A percentile compares a stretch with the other conserved stretches of the same genome.
Evolutionary conservation across 2,888 invertebrate species (phyloP).

Genomic region (Osedax frankpressi): DNA sequence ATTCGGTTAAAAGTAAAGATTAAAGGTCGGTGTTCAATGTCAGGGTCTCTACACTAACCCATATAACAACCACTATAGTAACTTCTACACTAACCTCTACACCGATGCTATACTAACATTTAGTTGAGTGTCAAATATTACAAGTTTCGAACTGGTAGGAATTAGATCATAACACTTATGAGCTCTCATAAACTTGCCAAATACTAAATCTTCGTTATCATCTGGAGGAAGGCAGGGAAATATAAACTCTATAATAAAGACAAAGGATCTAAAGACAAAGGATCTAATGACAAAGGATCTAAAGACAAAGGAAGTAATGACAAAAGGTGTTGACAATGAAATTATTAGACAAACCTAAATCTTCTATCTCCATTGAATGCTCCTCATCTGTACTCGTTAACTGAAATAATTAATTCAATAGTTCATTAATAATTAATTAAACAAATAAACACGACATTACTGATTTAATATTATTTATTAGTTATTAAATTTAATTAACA

Average conservation of each 20-base stretch:
- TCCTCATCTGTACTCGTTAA: constrained; percentile 28
- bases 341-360: constrained; percentile 39
- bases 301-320: no score
- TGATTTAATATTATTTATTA: no score
- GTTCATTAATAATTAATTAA: no score
- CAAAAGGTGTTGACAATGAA: no score
- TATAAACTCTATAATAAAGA: no score
- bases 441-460: no score
- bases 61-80: neutral
- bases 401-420: constrained; percentile 22
- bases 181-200: constrained; percentile 97
- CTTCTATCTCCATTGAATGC: constrained; percentile 39
- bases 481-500: no score
- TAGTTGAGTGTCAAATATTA: constrained; percentile 95
- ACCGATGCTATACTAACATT: constrained; percentile 49
- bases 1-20: constrained; percentile 11
- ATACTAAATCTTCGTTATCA: constrained; percentile 91
- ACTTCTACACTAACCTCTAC: neutral
- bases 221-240: constrained; percentile 61
- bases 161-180: constrained; percentile 99
- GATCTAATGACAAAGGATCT: neutral
- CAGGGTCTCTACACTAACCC: neutral
- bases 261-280: neutral
- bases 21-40: neutral
- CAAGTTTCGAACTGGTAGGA: constrained; percentile 95